Conservation (phyloP, 2,797 vertebrate genomes). For the Hozukius guyotensis region DNA sequence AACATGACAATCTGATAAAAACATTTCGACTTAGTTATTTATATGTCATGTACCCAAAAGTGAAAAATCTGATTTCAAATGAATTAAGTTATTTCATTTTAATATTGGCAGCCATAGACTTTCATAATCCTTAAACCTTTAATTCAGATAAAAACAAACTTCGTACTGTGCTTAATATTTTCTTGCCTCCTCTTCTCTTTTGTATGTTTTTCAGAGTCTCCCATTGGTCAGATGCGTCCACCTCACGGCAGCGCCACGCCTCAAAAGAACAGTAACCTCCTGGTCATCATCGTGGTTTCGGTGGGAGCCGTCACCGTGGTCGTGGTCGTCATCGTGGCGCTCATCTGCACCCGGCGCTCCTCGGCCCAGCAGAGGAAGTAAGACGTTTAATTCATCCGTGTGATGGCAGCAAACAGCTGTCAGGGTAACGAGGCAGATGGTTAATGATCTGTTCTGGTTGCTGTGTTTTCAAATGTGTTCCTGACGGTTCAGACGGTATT, state of each 20-base stretch:
- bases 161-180: neutral
- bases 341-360: slow-evolving; percentile 91
- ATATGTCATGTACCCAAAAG: no score
- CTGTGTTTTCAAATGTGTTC: neutral
- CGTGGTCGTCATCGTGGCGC: slow-evolving; percentile 86
- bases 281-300: slow-evolving; percentile 91
- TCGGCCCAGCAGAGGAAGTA: slow-evolving; percentile 95
- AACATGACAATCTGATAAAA: neutral
- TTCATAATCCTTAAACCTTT: neutral
- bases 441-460: neutral
- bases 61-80: neutral
- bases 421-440: slow-evolving; percentile 7
- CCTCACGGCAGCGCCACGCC: slow-evolving; percentile 92
- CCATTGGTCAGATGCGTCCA: slow-evolving; percentile 94
- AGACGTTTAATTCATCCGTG: slow-evolving; percentile 34
- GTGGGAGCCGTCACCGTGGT: slow-evolving; percentile 89
- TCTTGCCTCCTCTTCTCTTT: neutral
- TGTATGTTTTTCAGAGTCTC: slow-evolving; percentile 83
- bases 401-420: neutral
- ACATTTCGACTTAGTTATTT: no score
- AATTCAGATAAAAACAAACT: no score
- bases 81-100: neutral
- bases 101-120: neutral
- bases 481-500: neutral
- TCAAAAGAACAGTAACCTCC: slow-evolving; percentile 92